phyloP scores from a whole-genome alignment of 2,888 invertebrate species.

The Papilio gigon region DNA sequence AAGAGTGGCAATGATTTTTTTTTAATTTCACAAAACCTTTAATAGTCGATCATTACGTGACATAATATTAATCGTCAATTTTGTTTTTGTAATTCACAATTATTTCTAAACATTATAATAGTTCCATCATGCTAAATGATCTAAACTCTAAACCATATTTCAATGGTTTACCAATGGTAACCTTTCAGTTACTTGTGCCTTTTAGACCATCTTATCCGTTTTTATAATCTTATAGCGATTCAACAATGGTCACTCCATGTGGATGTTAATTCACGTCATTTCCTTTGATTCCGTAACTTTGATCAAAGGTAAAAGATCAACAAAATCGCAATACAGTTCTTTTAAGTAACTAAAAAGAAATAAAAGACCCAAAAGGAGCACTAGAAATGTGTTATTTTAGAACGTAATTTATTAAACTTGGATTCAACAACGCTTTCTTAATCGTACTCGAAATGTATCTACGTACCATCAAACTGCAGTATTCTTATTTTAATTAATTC shows the following conservation, averaged over 20 bases:
- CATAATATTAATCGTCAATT: neutral
- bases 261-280: slow-evolving; percentile 5
- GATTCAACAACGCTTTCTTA: no score
- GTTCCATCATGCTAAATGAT: neutral
- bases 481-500: slow-evolving; percentile 19
- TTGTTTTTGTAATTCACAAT: neutral
- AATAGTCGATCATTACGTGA: neutral
- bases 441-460: neutral
- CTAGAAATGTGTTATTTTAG: no score
- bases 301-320: slow-evolving; percentile 8
- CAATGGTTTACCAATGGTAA: slow-evolving; percentile 26
- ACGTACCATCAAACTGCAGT: neutral
- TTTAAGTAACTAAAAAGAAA: neutral
- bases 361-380: no score
- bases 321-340: neutral
- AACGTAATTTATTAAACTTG: no score
- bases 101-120: neutral
- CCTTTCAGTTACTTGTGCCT: no score
- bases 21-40: neutral
- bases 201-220: slow-evolving; percentile 30
- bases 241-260: slow-evolving; percentile 24
- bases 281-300: slow-evolving; percentile 14
- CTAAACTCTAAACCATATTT: slow-evolving; percentile 4
- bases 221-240: slow-evolving; percentile 26
- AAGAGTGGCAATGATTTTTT: no score